A percentile compares a stretch with the other conserved stretches of the same genome.
Conservation (phyloP, 2,797 vertebrate genomes). For the Simalia tracyae region DNA sequence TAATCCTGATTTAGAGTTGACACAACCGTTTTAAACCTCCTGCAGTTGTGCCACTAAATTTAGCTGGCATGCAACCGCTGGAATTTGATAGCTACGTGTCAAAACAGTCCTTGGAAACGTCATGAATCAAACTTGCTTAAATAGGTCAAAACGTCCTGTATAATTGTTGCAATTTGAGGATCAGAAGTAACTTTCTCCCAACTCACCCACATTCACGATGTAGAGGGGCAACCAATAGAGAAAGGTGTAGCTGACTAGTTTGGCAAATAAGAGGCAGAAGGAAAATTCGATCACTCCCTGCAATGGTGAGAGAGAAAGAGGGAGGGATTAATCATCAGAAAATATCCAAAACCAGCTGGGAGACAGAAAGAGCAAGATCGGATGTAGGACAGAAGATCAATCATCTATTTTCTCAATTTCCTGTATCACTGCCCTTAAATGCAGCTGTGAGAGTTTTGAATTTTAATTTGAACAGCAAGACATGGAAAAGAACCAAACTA, state of each 20-base stretch:
- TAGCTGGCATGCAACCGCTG: not conserved
- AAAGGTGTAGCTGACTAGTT: slow-evolving; percentile 98
- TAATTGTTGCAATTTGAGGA: not conserved
- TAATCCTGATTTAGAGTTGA: not conserved
- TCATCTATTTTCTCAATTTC: not conserved
- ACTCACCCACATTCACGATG: slow-evolving; percentile 91
- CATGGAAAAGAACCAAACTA: not conserved
- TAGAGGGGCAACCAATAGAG: slow-evolving; percentile 98
- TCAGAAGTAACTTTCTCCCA: not conserved
- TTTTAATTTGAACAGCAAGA: not conserved
- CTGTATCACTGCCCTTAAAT: not conserved
- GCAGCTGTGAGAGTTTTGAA: not conserved
- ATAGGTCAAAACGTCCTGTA: not conserved
- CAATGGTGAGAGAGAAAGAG: not conserved
- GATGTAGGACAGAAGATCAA: not conserved
- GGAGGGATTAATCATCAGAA: not conserved
- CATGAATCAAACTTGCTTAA: not conserved
- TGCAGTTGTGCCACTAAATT: not conserved
- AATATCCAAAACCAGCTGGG: not conserved
- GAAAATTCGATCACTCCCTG: slow-evolving; percentile 97
- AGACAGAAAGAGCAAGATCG: not conserved
- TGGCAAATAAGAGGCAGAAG: slow-evolving; percentile 93
- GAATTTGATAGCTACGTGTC: not conserved
- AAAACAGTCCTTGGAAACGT: not conserved
- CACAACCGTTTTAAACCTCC: not conserved